Base-by-base conservation (phyloP, 2,797 vertebrate genomes). In the Podarcis lilfordi region DNA sequence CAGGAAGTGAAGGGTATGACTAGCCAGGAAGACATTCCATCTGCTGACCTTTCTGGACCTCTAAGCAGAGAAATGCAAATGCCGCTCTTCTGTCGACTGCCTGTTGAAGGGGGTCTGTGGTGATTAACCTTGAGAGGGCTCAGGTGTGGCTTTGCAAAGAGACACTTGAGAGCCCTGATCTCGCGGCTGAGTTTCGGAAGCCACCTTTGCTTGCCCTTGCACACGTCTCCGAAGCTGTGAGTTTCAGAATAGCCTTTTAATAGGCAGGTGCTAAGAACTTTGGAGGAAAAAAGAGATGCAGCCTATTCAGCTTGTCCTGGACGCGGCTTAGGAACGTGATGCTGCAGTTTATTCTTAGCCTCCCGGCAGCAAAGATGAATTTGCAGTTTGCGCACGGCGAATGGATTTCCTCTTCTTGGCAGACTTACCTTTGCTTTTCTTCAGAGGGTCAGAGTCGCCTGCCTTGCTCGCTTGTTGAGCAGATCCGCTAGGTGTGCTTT, bases 21-120 rank as follows among this genome's bases (percentile, higher is more conserved):
- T 25, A 59, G 35, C n/a, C 13, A 25, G 79, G 59, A 64, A 11
- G 59, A 25, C 8, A 13, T 25, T 29, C 8, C 32, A 37, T 13
- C 32, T 10, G 4, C 59, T 11, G 8, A 11, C 79, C n/a, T 64
- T 66, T 15, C 17, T 8, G 80, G 23, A 9, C 27, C 3, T 17
- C 35, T 29, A 5, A 29, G 17, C 23, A 25, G 61, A 27, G 59
- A 59, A 8, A 10, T 37, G 59, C n/a, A 55, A 79, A 8, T 29
- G 5, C 50, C 0, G 15, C n/a, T 55, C 3, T 32, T 2, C 15
- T 59, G 15, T 25, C 8, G 8, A 1, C 17, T 9, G 11, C n/a
- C 69, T 13, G 10, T 32, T 2, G 27, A 43, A 23, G 45, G 8
- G 74, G 8, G 37, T 4, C n/a, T 45, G 27, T 10, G 37, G 19